A percentile compares a stretch with the other conserved stretches of the same genome.
phyloP scores from a whole-genome alignment of 2,797 vertebrate genomes.

The Myripristis murdjan region DNA sequence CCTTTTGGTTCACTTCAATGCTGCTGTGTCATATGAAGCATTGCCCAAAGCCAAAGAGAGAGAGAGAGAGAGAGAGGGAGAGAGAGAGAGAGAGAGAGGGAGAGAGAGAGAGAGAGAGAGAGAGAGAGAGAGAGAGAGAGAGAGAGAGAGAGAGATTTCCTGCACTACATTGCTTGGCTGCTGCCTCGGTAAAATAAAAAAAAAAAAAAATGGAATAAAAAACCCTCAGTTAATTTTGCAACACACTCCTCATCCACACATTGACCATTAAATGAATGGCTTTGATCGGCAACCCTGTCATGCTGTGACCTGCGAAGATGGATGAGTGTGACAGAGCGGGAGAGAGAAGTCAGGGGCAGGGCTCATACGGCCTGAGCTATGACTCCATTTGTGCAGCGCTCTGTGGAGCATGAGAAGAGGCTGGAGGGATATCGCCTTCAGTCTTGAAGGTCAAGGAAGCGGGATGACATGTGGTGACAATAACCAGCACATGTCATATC shows the following conservation, averaged over 20 bases:
- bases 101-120: slow-evolving; percentile 14
- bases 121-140: not conserved
- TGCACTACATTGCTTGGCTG: slow-evolving; percentile 16
- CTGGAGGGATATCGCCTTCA: slow-evolving; percentile 36
- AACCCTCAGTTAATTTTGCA: slow-evolving; percentile 2
- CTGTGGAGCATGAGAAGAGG: slow-evolving; percentile 61
- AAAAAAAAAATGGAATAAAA: slow-evolving; percentile 35
- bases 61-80: slow-evolving; percentile 8
- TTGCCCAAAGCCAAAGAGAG: slow-evolving; percentile 13
- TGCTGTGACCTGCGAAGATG: slow-evolving; percentile 34
- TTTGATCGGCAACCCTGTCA: slow-evolving; percentile 46
- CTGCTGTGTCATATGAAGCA: slow-evolving; percentile 26
- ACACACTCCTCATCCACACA: slow-evolving; percentile 16
- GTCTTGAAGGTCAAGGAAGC: slow-evolving; percentile 65
- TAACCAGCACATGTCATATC: too few species aligned
- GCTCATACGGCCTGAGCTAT: slow-evolving; percentile 61
- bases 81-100: not conserved
- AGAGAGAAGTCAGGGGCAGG: slow-evolving; percentile 54
- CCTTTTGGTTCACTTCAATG: slow-evolving; percentile 27
- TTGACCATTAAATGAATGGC: slow-evolving; percentile 38
- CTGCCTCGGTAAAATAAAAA: not conserved
- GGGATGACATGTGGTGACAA: not conserved
- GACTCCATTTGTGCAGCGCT: slow-evolving; percentile 60
- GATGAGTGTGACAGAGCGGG: slow-evolving; percentile 7
- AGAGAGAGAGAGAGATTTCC: slow-evolving; percentile 11